Evolutionary conservation across 2,797 vertebrate species (phyloP).

Genomic region (Chelon auratus): DNA sequence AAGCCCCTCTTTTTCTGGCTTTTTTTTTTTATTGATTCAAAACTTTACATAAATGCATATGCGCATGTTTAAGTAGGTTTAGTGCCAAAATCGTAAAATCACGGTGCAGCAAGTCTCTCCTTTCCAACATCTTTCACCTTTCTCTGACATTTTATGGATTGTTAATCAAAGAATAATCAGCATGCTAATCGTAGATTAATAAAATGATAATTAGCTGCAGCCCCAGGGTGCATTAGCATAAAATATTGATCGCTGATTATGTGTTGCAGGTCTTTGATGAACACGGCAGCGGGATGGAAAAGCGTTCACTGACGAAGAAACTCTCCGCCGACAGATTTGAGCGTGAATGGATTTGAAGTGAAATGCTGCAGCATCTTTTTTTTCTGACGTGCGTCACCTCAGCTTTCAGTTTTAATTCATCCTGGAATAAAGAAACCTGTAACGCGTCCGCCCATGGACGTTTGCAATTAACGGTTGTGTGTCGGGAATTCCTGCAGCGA

Average conservation of each 20-base stretch:
- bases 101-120: no score
- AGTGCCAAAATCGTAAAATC: no score
- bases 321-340: neutral
- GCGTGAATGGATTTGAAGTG: neutral
- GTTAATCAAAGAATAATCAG: neutral
- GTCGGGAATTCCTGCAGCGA: conserved; percentile 33
- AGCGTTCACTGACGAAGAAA: conserved; percentile 9
- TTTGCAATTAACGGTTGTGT: conserved; percentile 49
- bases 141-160: neutral
- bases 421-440: conserved; percentile 50
- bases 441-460: conserved; percentile 34
- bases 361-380: neutral
- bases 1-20: neutral
- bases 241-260: conserved; percentile 37
- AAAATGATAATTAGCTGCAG: neutral
- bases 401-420: conserved; percentile 20
- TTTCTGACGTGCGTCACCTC: conserved; percentile 15
- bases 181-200: neutral
- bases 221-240: neutral
- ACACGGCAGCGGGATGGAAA: conserved; percentile 10
- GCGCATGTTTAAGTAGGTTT: no score
- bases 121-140: neutral
- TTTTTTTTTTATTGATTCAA: neutral
- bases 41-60: neutral
- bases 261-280: conserved; percentile 61